These are phyloP conservation scores for Hiodon alosoides DNA, from an alignment of 2,113 vertebrate genomes.

Conservation along the genomic window DNA sequence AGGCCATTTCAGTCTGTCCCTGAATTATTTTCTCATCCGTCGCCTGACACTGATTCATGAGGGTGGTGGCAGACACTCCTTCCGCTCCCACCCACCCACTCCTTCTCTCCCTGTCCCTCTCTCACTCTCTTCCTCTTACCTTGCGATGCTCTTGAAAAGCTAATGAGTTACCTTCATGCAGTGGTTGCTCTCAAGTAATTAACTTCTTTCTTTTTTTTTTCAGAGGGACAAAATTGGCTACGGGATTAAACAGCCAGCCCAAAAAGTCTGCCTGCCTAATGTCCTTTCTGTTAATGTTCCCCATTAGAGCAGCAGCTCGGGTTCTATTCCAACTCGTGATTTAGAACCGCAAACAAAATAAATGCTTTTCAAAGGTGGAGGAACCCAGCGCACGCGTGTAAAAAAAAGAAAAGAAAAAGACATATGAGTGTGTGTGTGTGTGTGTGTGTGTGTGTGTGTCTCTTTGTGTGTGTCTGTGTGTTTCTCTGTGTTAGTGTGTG, in stretches of 20 bases:
- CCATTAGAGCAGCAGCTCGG: constrained; percentile 24
- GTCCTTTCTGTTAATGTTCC: neutral
- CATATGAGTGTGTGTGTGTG: no score
- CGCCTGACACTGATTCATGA: constrained; percentile 62
- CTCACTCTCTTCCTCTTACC: constrained; percentile 20
- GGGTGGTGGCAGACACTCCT: constrained; percentile 48
- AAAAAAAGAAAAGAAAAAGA: no score
- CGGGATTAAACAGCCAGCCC: constrained; percentile 42
- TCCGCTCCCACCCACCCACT: neutral
- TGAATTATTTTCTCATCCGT: constrained; percentile 68
- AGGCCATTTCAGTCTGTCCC: constrained; percentile 52
- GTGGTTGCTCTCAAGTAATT: constrained; percentile 52
- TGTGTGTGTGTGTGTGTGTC: no score
- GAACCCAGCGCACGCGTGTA: no score
- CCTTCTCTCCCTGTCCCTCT: neutral
- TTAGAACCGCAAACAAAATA: no score
- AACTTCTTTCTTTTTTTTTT: constrained; percentile 37
- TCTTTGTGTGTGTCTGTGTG: no score
- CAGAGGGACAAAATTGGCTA: constrained; percentile 45
- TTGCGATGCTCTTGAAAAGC: constrained; percentile 32
- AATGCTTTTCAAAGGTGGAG: no score
- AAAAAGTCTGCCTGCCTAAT: constrained; percentile 27
- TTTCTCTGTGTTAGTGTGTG: no score
- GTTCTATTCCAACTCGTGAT: constrained; percentile 1
- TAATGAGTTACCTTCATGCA: constrained; percentile 52